Conservation (phyloP, 2,113 vertebrate species). For the Spheniscus mendiculus region DNA sequence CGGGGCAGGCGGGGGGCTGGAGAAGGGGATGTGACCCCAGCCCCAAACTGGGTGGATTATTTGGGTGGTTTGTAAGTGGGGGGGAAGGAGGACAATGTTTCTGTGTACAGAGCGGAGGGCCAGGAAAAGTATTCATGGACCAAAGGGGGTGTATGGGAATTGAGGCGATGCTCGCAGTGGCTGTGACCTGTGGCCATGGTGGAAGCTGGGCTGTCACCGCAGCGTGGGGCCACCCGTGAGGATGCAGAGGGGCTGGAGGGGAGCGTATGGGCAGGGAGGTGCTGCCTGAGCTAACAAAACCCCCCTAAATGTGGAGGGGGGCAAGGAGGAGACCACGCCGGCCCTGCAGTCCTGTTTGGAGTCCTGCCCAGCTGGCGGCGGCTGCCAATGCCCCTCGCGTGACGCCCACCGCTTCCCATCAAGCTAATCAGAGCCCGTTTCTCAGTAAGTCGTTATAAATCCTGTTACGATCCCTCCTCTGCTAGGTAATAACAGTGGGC, state of each 20-base stretch:
- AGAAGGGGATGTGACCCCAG: neutral
- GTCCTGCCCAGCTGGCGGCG: neutral
- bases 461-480: neutral
- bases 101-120: neutral
- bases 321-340: accelerated
- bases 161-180: neutral
- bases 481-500: neutral
- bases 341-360: neutral
- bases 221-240: neutral
- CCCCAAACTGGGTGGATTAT: neutral
- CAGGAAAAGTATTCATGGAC: neutral
- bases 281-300: neutral
- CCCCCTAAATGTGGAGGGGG: neutral
- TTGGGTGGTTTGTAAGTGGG: neutral
- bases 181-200: neutral
- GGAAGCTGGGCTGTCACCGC: neutral
- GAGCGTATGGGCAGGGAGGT: neutral
- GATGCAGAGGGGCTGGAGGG: neutral
- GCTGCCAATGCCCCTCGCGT: neutral
- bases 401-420: neutral
- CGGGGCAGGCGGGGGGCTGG: accelerated
- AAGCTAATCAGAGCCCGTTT: neutral
- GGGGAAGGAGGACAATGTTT: neutral
- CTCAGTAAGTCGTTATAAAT: neutral
- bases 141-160: neutral